phyloP scores from a whole-genome alignment of 1,140 invertebrate species.

The Anastrepha ludens region DNA sequence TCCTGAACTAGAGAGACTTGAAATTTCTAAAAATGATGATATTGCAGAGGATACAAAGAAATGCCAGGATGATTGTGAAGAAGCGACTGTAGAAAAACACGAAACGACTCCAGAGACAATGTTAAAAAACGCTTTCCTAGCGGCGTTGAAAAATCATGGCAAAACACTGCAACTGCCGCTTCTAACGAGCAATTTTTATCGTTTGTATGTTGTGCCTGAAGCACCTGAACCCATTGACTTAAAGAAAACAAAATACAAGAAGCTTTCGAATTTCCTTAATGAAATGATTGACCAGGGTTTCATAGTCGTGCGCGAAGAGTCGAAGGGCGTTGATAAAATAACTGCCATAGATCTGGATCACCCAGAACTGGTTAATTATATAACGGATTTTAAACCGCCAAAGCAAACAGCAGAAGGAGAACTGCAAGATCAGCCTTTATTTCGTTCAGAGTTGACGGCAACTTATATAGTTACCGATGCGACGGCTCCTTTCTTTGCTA shows the following conservation, averaged over 20 bases:
- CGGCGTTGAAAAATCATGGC: constrained; percentile 82
- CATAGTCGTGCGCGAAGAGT: constrained; percentile 81
- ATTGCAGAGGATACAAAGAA: not conserved
- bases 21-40: not conserved
- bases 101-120: constrained; percentile 77
- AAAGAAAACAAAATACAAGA: constrained; percentile 93
- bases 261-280: constrained; percentile 87
- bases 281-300: constrained; percentile 81
- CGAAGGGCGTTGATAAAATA: constrained; percentile 85
- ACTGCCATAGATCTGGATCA: constrained; percentile 77
- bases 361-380: constrained; percentile 75
- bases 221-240: constrained; percentile 82
- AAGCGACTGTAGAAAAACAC: not conserved
- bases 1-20: not conserved
- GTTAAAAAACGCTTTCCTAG: constrained; percentile 85
- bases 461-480: constrained; percentile 79
- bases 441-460: constrained; percentile 78
- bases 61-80: not conserved
- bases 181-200: constrained; percentile 86
- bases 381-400: constrained; percentile 66
- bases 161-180: constrained; percentile 81
- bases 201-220: constrained; percentile 84
- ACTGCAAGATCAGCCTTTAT: constrained; percentile 63
- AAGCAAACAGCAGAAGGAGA: constrained; percentile 57
- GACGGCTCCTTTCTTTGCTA: constrained; percentile 68